Evolutionary conservation across 37 sponge, comb jelly and placozoan species (phyloP).

Genomic region (Halisarca cf. caerulea): DNA sequence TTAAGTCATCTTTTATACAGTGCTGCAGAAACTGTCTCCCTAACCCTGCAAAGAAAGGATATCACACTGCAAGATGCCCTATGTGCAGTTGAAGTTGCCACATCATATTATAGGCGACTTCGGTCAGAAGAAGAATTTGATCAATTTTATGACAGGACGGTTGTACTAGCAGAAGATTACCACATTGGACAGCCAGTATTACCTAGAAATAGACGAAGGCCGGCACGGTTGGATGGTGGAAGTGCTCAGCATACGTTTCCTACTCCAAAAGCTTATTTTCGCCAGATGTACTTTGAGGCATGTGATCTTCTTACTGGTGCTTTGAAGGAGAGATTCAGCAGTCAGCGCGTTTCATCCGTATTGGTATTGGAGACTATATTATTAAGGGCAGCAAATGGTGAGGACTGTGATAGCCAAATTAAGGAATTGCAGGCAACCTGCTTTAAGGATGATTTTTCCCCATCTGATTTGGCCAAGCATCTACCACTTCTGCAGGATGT

Average conservation of each 20-base stretch:
- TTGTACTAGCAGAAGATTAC: constrained; percentile 18
- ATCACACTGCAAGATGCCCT: constrained; percentile 51
- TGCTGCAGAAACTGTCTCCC: constrained; percentile 42
- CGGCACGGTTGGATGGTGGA: constrained; percentile 40
- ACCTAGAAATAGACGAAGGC: constrained; percentile 54
- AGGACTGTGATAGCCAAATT: constrained; percentile 18
- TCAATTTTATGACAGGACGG: constrained; percentile 33
- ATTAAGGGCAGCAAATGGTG: no score
- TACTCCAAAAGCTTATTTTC: constrained; percentile 35
- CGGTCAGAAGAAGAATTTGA: constrained; percentile 42
- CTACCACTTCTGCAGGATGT: no score
- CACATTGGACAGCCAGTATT: constrained; percentile 42
- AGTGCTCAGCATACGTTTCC: constrained; percentile 31
- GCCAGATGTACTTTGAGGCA: constrained; percentile 53
- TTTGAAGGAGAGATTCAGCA: constrained; percentile 45
- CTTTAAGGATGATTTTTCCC: constrained; percentile 58
- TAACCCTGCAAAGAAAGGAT: constrained; percentile 22
- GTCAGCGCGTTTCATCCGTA: constrained; percentile 25
- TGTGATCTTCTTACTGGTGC: constrained; percentile 48
- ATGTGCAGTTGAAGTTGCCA: constrained; percentile 47
- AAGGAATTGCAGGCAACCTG: constrained; percentile 29
- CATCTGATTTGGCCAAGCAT: no score
- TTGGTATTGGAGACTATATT: constrained; percentile 36
- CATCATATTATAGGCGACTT: constrained; percentile 29
- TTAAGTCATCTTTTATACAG: constrained; percentile 37